Base-by-base conservation (phyloP, 2,797 vertebrate genomes). In the Brachyalestes nurse region DNA sequence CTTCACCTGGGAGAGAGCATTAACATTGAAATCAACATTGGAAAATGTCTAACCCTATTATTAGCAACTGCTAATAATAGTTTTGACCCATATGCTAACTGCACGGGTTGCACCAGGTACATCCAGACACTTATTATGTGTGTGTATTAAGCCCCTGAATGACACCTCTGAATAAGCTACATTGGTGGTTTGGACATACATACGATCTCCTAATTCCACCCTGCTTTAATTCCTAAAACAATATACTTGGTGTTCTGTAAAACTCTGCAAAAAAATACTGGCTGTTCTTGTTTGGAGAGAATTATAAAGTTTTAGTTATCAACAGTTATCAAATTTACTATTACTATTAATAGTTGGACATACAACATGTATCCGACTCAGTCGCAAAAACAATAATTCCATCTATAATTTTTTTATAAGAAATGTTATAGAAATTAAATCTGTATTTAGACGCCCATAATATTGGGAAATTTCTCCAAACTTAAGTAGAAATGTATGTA, bases 1-100 rank as follows among this genome's bases (percentile, higher is more conserved):
- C 90, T 97, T 99, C 92, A 99, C 97, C 98, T 99, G 88, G 72
- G 65, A 65, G 87, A 53, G 51, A 45, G 64, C 16, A 73, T 74
- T 6, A 38, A 14, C 16, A 58, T 2, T n/a, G 7, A 55, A 34
- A 75, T 61, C n/a, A 49, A 16, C 45, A 49, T 0, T 14, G 66
- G 12, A 25, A 25, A 47, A 53, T 19, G 51, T 78, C 28, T 55
- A 47, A 53, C 13, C 7, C 0, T 34, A 51, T 71, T 19, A 49
- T 25, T 16, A 78, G 6, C 16, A 38, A 2, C 42, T 60, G 42
- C n/a, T 23, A 71, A 62, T 51, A 62, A 78, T 40, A 25, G 12
- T 25, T 6, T 21, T 19, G 14, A 42, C 3, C 13, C 6, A 28
- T 23, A 64, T 40, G 34, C 16, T 57, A 73, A 49, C 38, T 34